These are phyloP conservation scores for Dusona sp. DNA, from an alignment of 2,888 invertebrate genomes.

Conservation along the genomic window DNA sequence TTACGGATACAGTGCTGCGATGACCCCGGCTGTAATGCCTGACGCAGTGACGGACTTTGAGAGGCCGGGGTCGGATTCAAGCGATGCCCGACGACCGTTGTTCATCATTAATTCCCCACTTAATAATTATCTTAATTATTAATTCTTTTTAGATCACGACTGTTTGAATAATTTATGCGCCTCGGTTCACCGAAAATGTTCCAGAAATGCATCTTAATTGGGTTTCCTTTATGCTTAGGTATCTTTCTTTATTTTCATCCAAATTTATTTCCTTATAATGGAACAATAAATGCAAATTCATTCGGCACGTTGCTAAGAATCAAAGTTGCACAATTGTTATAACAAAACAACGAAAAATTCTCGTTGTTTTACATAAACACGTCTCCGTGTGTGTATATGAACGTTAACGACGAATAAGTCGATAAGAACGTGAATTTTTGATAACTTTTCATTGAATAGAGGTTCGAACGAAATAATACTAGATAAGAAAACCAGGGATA, in stretches of 20 bases:
- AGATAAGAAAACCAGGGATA: constrained; percentile 53
- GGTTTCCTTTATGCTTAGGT: neutral
- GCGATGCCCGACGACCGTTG: constrained; percentile 74
- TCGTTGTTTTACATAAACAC: neutral
- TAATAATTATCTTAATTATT: no score
- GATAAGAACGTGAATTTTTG: constrained; percentile 38
- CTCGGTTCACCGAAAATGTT: neutral
- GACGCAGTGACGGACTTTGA: constrained; percentile 80
- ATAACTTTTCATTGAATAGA: constrained; percentile 54
- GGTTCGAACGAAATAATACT: constrained; percentile 39
- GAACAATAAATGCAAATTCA: constrained; percentile 4
- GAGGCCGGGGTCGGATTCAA: constrained; percentile 79
- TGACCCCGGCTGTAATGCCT: constrained; percentile 71
- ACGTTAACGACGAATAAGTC: constrained; percentile 37
- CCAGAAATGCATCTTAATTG: constrained; percentile 5
- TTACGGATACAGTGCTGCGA: constrained; percentile 69
- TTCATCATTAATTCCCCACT: constrained; percentile 67
- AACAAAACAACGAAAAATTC: constrained; percentile 29
- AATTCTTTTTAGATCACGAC: constrained; percentile 43
- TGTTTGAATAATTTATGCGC: neutral
- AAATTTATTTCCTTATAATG: neutral
- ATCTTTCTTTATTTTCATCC: neutral
- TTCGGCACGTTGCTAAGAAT: neutral
- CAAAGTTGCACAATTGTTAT: constrained; percentile 36
- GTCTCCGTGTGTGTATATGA: neutral